These are phyloP conservation scores for Plectrocnemia conspersa DNA, from an alignment of 1,140 invertebrate species.

Conservation along the genomic window DNA sequence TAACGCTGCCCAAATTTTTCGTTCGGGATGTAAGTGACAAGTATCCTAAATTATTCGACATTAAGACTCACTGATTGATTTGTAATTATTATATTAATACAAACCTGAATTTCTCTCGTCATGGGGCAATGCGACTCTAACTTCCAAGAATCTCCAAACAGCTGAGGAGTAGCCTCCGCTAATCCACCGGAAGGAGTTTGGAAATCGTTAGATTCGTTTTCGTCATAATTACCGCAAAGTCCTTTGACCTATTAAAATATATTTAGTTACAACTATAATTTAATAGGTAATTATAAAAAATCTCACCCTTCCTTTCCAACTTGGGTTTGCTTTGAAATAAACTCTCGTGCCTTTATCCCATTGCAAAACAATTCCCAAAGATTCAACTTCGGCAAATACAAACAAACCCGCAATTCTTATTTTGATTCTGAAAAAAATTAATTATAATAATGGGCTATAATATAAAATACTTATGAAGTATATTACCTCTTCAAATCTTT, in stretches of 20 bases:
- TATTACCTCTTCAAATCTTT: conserved; percentile 48
- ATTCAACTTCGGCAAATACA: conserved; percentile 71
- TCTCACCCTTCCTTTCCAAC: conserved; percentile 43
- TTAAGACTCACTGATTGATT: background rate
- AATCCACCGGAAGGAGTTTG: conserved; percentile 72
- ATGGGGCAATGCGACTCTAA: conserved; percentile 69
- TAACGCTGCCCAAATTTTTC: conserved; percentile 70
- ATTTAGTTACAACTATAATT: conserved; percentile 1
- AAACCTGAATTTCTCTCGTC: conserved; percentile 45
- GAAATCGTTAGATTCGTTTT: conserved; percentile 76
- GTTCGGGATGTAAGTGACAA: conserved; percentile 66
- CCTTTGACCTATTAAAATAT: conserved; percentile 63
- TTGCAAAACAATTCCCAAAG: conserved; percentile 72
- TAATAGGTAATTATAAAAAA: conserved; percentile 8
- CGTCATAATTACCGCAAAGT: conserved; percentile 88
- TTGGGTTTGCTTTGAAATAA: conserved; percentile 69
- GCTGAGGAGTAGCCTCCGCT: conserved; percentile 62
- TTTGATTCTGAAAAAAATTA: conserved; percentile 34
- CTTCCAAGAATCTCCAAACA: conserved; percentile 87
- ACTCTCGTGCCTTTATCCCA: conserved; percentile 84
- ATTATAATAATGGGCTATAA: background rate
- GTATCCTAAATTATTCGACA: conserved; percentile 54
- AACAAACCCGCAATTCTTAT: conserved; percentile 57
- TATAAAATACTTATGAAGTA: background rate
- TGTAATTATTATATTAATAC: conserved; percentile 10